Evolutionary conservation across 2,888 invertebrate genomes (phyloP), one percentile per base, ranked within the genome.

Genomic region (Brachyopa scutellaris): DNA sequence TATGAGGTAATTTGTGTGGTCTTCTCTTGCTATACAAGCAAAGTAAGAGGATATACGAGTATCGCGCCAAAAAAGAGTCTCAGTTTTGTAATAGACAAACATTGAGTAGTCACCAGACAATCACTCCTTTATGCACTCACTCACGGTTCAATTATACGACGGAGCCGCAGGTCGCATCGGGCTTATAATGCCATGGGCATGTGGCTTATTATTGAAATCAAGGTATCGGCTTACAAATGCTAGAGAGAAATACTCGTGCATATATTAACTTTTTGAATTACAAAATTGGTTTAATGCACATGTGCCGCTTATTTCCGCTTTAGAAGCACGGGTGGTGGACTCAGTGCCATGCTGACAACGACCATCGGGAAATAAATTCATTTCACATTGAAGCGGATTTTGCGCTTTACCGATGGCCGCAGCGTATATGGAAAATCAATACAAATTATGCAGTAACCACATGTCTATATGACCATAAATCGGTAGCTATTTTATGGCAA

Each of bases 1-100:
- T 73, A 73, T 62, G 73, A 42, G 55, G 61, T 57, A 73, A 69
- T 79, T 73, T 61, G 67, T 74, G 73, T 69, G 80, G 80, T 51
- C 42, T 64, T 51, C 59, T 29, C 42, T 23, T 33, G 26, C 17
- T 42, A 23, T n/a, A n/a, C n/a, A 26, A 9, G 9, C 40, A 42
- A 8, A 29, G 74, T 62, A 69, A 74, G 64, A 74, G 80, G 73
- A 79, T 73, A 77, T 67, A 78, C 21, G 49, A n/a, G 17, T 11
- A 11, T 23, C 29, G 11, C 19, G 19, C 13, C 8, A 67, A 64
- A 31, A 67, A 80, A 74, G n/a, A 74, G 62, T 57, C 8, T 40
- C 53, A 3, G 61, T 73, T 67, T 55, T 49, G 31, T 70, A 74
- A 73, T 45, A 38, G 26, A 55, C 26, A 61, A 6, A 26, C 26